phyloP scores from a whole-genome alignment of 1,140 invertebrate genomes.

The Dendrolimus punctatus region DNA sequence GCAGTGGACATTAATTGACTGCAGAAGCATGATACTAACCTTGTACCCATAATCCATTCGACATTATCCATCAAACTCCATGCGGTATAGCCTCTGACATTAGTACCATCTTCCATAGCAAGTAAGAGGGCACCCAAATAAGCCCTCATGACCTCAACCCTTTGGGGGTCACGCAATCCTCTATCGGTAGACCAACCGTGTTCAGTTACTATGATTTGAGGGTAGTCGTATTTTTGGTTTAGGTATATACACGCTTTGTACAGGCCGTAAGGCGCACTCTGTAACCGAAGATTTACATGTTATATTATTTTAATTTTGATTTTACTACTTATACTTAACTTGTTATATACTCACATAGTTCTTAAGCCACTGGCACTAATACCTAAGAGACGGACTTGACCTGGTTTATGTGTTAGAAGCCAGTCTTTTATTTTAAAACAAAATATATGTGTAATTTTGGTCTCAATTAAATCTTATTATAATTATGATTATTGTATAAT shows the following conservation, averaged over 20 bases:
- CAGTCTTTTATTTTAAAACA: no score
- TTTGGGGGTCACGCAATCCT: constrained; percentile 20
- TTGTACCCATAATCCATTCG: constrained; percentile 79
- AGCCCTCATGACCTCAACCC: constrained; percentile 48
- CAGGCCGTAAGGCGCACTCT: constrained; percentile 78
- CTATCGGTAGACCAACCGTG: constrained; percentile 75
- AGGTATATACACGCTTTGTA: constrained; percentile 76
- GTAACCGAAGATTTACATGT: constrained; percentile 4
- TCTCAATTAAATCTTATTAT: no score
- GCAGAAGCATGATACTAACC: constrained; percentile 55
- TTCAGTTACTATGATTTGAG: constrained; percentile 77
- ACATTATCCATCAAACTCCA: constrained; percentile 87
- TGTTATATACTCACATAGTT: no score
- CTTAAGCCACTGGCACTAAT: no score
- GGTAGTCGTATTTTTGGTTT: constrained; percentile 74
- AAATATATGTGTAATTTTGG: no score
- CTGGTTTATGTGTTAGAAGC: no score
- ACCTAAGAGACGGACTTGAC: no score
- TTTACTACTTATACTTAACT: no score
- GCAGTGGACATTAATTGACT: neutral
- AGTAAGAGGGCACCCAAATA: constrained; percentile 78
- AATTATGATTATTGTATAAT: no score
- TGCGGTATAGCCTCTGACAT: constrained; percentile 76
- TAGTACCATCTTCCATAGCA: constrained; percentile 77
- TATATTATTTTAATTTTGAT: no score